Evolutionary conservation across 2,797 vertebrate genomes (phyloP).

Genomic region (Acanthiza pusilla): DNA sequence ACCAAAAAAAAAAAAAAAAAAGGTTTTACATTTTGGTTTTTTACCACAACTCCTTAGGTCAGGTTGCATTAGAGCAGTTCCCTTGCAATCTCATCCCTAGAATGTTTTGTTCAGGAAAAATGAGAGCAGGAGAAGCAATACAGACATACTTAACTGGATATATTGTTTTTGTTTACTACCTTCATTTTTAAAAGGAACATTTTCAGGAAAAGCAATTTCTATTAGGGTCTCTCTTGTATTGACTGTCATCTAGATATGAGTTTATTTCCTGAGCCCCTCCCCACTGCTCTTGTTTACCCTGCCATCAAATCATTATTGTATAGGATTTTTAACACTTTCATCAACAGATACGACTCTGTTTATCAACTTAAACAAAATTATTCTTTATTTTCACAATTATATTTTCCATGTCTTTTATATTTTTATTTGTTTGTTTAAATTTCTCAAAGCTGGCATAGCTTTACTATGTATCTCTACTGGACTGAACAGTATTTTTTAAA

Average conservation of each 20-base stretch:
- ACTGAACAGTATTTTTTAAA: not conserved
- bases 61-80: not conserved
- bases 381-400: not conserved
- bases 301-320: not conserved
- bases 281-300: not conserved
- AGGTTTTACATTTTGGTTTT: not conserved
- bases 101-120: not conserved
- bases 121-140: not conserved
- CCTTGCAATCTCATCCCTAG: not conserved
- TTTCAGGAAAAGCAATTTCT: not conserved
- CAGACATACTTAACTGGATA: not conserved
- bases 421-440: not conserved
- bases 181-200: not conserved
- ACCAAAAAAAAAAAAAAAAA: no score
- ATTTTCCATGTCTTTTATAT: not conserved
- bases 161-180: not conserved
- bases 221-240: not conserved
- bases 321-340: not conserved
- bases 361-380: not conserved
- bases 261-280: not conserved
- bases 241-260: not conserved
- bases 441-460: not conserved
- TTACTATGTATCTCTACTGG: not conserved
- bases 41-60: no score
- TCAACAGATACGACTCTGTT: not conserved